Percentiles rank a stretch among this genome's conserved stretches.
These are phyloP conservation scores for Planococcus citri DNA, from an alignment of 1,140 invertebrate genomes.

Conservation along the genomic window DNA sequence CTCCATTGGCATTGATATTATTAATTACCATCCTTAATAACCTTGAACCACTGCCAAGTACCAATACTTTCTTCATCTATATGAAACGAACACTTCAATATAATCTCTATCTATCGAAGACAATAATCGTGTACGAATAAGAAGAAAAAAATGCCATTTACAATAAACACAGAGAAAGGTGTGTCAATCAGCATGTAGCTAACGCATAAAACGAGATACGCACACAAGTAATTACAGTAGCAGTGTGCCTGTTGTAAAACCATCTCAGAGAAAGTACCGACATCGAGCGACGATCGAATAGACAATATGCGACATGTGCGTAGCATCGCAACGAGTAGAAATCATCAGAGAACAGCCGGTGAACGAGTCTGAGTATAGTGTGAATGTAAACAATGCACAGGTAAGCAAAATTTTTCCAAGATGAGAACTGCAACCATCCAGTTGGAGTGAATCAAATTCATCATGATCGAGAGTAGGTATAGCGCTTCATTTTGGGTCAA, in stretches of 20 bases:
- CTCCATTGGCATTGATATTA: background rate
- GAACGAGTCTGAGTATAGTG: no score
- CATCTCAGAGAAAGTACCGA: background rate
- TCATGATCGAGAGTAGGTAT: background rate
- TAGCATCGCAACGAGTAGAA: background rate
- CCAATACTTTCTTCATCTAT: background rate
- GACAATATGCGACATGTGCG: background rate
- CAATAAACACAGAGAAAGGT: background rate
- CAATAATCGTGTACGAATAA: background rate
- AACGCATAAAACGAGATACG: background rate
- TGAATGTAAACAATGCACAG: no score
- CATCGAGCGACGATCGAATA: no score
- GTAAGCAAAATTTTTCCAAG: no score
- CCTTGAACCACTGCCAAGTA: background rate
- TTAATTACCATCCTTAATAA: background rate
- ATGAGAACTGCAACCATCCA: no score
- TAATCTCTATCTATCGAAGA: background rate
- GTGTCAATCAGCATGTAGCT: background rate
- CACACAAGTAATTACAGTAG: slow-evolving; percentile 6
- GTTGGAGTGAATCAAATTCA: background rate
- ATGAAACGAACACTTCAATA: background rate
- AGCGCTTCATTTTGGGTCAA: background rate
- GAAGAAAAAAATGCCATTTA: background rate
- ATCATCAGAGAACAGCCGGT: no score
- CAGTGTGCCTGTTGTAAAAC: no score